Conservation (phyloP, 2,888 invertebrate genomes). For the Hydrotaea cyrtoneurina region DNA sequence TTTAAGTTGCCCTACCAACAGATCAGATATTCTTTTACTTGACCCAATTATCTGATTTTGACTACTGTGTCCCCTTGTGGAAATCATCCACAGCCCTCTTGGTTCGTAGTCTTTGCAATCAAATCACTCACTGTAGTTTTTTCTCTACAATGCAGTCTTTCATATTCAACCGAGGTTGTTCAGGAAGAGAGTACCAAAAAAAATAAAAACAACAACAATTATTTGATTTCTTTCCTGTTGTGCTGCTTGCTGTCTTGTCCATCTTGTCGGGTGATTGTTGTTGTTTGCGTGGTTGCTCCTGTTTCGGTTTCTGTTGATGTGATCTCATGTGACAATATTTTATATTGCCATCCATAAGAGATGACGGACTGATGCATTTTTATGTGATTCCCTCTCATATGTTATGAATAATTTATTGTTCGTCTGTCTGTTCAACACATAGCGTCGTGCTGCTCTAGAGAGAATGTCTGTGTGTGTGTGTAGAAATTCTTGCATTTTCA, state of each 20-base stretch:
- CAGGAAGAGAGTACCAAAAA: neutral
- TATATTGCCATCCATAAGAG: neutral
- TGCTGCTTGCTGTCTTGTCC: too few relatives aligned
- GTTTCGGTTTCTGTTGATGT: neutral
- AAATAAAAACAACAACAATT: neutral
- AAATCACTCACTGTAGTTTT: too few relatives aligned
- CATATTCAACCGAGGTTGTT: neutral
- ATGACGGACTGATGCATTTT: neutral
- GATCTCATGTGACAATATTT: neutral
- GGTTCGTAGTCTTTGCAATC: too few relatives aligned
- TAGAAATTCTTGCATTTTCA: neutral
- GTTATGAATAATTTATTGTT: constrained; percentile 1
- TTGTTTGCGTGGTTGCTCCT: neutral
- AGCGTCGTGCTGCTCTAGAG: neutral
- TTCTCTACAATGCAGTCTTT: too few relatives aligned
- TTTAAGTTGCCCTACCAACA: too few relatives aligned
- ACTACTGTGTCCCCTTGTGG: neutral
- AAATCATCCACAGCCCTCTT: too few relatives aligned
- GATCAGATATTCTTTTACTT: too few relatives aligned
- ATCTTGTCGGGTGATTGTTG: too few relatives aligned
- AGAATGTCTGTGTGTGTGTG: too few relatives aligned
- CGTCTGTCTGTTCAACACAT: neutral
- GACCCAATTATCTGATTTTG: too few relatives aligned
- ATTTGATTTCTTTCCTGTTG: neutral
- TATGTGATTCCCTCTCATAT: neutral